Base-by-base conservation (phyloP, 1,140 invertebrate species). In the Thereuonema tuberculata region DNA sequence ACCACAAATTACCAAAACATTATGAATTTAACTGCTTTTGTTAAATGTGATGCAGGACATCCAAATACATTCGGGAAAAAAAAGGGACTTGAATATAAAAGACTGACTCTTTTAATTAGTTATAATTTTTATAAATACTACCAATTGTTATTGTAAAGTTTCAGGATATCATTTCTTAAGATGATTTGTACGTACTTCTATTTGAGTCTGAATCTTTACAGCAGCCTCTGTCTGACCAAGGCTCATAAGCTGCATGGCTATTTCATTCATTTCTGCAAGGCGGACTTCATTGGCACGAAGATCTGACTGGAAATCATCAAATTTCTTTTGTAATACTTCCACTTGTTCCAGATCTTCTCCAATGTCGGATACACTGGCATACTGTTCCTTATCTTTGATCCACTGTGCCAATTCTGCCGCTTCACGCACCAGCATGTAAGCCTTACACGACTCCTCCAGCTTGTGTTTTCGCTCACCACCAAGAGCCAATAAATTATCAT, bases 261-360 rank as follows among this genome's bases (percentile, higher is more conserved):
- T 94, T 73, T 95, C 89, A 74, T 96, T 96, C 92, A 95, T 95
- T 75, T 95, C 91, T 3, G 90, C 89, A 49, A 98, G 78, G 60
- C 95, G 85, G 2, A 95, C 92, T 75, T 99, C 94, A 74, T 99
- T 98, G 0, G 95, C 92, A 71, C 95, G 93, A 61, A 99, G 74
- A 72, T 99, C 96, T 56, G 89, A 86, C 73, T 95, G 91, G 82
- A 99, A 99, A 75, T 99, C 96, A 72, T 99, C 95, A 76, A 99
- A 99, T 75, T 98, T 98, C 84, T 98, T 97, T 76, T 99, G 96
- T 81, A 98, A 84, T 1, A 98, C 94, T 77, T 99, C 96, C 2
- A 99, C 95, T 69, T 99, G 94, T 74, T 99, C 96, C 53, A 97
- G 75, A 76, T 96, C 93, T 71, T 94, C 91, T 37, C 91, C 93